Percentiles rank a stretch among this genome's conserved stretches.
These are phyloP conservation scores for Esox niger DNA, from an alignment of 2,113 vertebrate species.

Conservation along the genomic window DNA sequence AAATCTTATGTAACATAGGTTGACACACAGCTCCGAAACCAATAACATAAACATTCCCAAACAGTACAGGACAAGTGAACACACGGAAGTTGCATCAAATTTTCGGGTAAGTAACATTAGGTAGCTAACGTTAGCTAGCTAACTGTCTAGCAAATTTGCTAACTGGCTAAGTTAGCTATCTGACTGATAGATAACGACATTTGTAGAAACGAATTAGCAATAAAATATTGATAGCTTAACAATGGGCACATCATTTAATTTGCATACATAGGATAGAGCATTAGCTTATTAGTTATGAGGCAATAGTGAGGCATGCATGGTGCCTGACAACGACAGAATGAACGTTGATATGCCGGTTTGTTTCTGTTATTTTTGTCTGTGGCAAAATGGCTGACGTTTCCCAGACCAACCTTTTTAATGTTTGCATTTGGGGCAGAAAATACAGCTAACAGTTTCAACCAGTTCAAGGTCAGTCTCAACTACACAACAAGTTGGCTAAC, in stretches of 20 bases:
- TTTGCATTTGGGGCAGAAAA: neutral
- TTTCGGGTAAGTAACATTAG: conserved; percentile 37
- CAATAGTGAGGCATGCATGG: no score
- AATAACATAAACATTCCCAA: neutral
- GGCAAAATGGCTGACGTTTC: conserved; percentile 10
- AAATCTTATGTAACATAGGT: conserved; percentile 1
- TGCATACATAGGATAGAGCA: neutral
- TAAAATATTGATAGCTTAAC: neutral
- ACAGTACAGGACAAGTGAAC: conserved; percentile 9
- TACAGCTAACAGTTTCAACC: neutral
- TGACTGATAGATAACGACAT: conserved; percentile 2
- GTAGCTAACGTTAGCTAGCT: neutral
- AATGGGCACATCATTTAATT: neutral
- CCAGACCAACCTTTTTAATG: conserved; percentile 3
- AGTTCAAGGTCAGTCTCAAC: neutral
- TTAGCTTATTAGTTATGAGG: no score
- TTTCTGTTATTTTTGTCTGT: neutral
- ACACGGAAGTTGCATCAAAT: conserved; percentile 37
- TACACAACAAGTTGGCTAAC: neutral
- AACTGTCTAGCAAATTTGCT: neutral
- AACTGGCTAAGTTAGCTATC: neutral
- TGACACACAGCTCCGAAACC: neutral
- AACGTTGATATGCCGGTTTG: neutral
- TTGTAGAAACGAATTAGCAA: no score
- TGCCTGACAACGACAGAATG: neutral